phyloP scores from a whole-genome alignment of 2,888 invertebrate genomes.

The Agrotis exclamationis region DNA sequence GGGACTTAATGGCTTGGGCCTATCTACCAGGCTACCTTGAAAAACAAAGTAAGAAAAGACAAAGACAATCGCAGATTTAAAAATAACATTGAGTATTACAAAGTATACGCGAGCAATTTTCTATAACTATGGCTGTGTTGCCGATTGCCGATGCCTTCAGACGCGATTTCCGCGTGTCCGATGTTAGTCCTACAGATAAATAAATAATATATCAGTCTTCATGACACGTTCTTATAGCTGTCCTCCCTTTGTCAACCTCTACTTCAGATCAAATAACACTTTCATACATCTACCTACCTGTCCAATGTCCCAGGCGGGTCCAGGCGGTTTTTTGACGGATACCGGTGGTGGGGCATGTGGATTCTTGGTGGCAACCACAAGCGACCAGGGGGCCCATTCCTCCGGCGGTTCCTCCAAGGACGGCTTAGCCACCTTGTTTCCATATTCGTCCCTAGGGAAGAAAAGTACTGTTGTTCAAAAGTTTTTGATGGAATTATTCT shows the following conservation, averaged over 20 bases:
- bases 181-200: no score
- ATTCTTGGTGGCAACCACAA: slow-evolving; percentile 80
- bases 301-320: slow-evolving; percentile 87
- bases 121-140: no score
- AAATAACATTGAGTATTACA: no score
- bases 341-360: slow-evolving; percentile 86
- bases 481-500: not conserved
- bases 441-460: slow-evolving; percentile 68
- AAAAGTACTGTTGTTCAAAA: not conserved
- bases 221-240: no score
- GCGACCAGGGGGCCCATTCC: slow-evolving; percentile 86
- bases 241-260: not conserved
- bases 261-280: not conserved
- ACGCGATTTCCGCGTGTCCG: no score
- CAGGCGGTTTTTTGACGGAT: slow-evolving; percentile 78
- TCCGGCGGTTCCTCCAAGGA: slow-evolving; percentile 76
- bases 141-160: no score
- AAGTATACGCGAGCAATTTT: no score
- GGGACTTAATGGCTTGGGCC: no score
- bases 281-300: slow-evolving; percentile 72
- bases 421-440: slow-evolving; percentile 70
- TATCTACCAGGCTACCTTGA: no score
- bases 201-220: no score
- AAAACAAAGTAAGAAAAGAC: no score
- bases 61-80: no score